Evolutionary conservation across 2,888 invertebrate genomes (phyloP).

Genomic region (Cataglyphis albicans): DNA sequence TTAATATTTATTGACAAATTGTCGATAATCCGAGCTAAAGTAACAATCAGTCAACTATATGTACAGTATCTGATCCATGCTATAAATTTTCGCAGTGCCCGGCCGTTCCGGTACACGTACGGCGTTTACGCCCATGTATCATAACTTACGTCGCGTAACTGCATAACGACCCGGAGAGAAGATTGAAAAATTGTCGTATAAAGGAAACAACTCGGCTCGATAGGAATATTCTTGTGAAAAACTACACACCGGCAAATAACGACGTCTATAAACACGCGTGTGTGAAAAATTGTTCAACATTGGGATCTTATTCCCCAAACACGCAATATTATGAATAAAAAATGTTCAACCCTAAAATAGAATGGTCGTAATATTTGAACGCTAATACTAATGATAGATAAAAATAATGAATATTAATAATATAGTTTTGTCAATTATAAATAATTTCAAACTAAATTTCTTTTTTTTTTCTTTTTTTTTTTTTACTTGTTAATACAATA

Average conservation of each 20-base stretch:
- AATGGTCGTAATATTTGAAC: background rate
- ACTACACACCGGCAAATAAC: background rate
- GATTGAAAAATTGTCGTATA: slow-evolving; percentile 37
- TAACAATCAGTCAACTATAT: slow-evolving; percentile 3
- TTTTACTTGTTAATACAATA: background rate
- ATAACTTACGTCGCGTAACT: slow-evolving; percentile 43
- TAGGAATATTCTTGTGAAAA: slow-evolving; percentile 20
- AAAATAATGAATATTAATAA: background rate
- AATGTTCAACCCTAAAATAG: background rate
- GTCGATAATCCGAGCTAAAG: slow-evolving; percentile 4
- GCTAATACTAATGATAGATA: background rate
- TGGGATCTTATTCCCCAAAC: slow-evolving; percentile 6
- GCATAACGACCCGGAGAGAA: slow-evolving; percentile 29
- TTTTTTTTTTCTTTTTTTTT: background rate
- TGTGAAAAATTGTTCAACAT: background rate
- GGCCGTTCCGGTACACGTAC: background rate
- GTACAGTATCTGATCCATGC: background rate
- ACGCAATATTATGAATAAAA: background rate
- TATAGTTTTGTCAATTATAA: background rate
- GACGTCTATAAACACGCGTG: slow-evolving; percentile 2
- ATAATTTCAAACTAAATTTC: background rate
- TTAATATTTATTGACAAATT: slow-evolving; percentile 33
- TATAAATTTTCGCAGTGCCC: slow-evolving; percentile 21
- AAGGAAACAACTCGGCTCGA: background rate
- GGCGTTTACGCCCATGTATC: slow-evolving; percentile 18